These are phyloP conservation scores for Pardalotus punctatus DNA, from an alignment of 2,113 vertebrate species.

Conservation along the genomic window DNA sequence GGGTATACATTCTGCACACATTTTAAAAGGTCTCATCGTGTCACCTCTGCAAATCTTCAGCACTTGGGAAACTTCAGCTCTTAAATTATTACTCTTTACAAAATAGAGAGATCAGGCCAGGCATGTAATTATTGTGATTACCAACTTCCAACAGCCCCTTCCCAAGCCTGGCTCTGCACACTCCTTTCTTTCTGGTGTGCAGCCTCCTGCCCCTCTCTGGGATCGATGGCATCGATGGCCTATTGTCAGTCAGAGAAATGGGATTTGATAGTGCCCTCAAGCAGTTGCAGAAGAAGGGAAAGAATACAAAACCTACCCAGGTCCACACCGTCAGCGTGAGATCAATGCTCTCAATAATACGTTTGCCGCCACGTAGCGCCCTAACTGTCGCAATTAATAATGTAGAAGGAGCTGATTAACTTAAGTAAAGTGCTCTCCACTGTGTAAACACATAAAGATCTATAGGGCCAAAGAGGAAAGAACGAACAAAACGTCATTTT, in stretches of 20 bases:
- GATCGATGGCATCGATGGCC: slow-evolving; percentile 65
- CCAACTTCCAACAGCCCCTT: neutral
- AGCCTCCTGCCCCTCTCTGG: slow-evolving; percentile 23
- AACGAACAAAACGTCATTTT: slow-evolving; percentile 74
- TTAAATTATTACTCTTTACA: neutral
- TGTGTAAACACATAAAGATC: slow-evolving; percentile 75
- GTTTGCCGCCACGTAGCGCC: slow-evolving; percentile 42
- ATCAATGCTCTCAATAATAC: slow-evolving; percentile 68
- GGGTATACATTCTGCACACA: neutral
- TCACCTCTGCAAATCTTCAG: neutral
- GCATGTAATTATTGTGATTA: neutral
- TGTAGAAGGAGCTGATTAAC: slow-evolving; percentile 75
- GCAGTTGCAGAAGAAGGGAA: slow-evolving; percentile 25
- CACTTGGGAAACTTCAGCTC: neutral
- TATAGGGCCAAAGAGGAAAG: slow-evolving; percentile 50
- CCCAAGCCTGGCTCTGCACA: neutral
- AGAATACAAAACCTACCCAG: slow-evolving; percentile 50
- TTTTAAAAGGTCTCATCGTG: slow-evolving; percentile 22
- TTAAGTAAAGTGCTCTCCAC: slow-evolving; percentile 73
- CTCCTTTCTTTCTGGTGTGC: neutral
- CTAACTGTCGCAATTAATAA: slow-evolving; percentile 77
- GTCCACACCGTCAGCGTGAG: slow-evolving; percentile 20
- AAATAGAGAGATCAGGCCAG: neutral
- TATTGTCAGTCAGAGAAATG: slow-evolving; percentile 73
- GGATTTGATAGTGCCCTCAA: slow-evolving; percentile 67